Evolutionary conservation across 2,113 vertebrate genomes (phyloP).

Genomic region (Tachycineta bicolor): DNA sequence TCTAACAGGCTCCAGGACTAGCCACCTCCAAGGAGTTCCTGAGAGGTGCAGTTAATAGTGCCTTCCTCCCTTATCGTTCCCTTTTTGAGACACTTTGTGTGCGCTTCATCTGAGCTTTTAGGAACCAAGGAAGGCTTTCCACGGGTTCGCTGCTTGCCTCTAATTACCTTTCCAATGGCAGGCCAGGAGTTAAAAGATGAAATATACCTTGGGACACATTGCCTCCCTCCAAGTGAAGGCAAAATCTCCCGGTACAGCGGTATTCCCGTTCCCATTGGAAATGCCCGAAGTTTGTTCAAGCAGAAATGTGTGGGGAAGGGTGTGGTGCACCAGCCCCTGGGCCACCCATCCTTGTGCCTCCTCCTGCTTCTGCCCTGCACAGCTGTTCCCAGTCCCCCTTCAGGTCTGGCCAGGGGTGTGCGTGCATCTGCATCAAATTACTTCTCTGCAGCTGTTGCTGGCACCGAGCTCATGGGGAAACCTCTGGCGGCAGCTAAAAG

Average conservation of each 20-base stretch:
- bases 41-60: not conserved
- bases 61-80: slow-evolving; percentile 12
- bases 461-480: not conserved
- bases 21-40: not conserved
- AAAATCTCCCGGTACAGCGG: not conserved
- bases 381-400: not conserved
- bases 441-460: not conserved
- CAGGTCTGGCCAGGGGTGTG: slow-evolving; percentile 2
- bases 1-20: not conserved
- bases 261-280: not conserved
- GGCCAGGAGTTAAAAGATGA: not conserved
- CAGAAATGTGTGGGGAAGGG: slow-evolving; percentile 1
- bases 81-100: not conserved
- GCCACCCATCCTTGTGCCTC: not conserved
- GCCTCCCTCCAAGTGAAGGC: not conserved
- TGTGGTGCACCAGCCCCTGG: not conserved
- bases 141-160: not conserved
- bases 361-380: not conserved
- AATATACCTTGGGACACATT: not conserved
- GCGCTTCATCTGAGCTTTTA: not conserved
- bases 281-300: not conserved
- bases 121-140: not conserved
- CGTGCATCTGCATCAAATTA: not conserved
- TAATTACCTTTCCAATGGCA: not conserved
- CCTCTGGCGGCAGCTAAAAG: not conserved